These are phyloP conservation scores for Clupea harengus DNA, from an alignment of 2,113 vertebrate species.

Conservation along the genomic window DNA sequence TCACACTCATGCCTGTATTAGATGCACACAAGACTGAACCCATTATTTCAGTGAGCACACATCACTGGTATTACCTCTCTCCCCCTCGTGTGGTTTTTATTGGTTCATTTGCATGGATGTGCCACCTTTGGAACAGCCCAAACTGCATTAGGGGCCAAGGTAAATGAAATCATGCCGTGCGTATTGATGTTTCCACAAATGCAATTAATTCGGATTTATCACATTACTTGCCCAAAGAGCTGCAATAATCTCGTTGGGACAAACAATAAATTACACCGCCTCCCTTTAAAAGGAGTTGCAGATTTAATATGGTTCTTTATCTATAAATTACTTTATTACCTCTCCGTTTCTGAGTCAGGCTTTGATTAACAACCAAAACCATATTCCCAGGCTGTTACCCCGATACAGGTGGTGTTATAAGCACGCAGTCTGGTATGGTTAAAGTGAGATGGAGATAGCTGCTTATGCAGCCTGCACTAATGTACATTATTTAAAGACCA, in stretches of 20 bases:
- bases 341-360: constrained; percentile 14
- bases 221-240: constrained; percentile 51
- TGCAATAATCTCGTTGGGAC: constrained; percentile 42
- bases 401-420: constrained; percentile 32
- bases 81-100: not conserved
- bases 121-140: constrained; percentile 38
- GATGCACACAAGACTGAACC: not conserved
- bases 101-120: constrained; percentile 9
- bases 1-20: not conserved
- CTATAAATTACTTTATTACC: constrained; percentile 46
- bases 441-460: not conserved
- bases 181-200: constrained; percentile 47
- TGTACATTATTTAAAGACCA: constrained; percentile 16
- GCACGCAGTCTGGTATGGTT: constrained; percentile 10
- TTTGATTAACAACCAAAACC: constrained; percentile 36
- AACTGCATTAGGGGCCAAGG: constrained; percentile 42
- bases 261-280: constrained; percentile 48
- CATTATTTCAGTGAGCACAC: not conserved
- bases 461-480: not conserved
- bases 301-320: constrained; percentile 42
- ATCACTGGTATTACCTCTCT: not conserved
- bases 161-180: constrained; percentile 53
- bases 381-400: not conserved
- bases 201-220: constrained; percentile 62
- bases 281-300: constrained; percentile 35